A percentile compares a stretch with the other conserved stretches of the same genome.
phyloP scores from a whole-genome alignment of 2,113 vertebrate genomes.

The Polypterus senegalus region DNA sequence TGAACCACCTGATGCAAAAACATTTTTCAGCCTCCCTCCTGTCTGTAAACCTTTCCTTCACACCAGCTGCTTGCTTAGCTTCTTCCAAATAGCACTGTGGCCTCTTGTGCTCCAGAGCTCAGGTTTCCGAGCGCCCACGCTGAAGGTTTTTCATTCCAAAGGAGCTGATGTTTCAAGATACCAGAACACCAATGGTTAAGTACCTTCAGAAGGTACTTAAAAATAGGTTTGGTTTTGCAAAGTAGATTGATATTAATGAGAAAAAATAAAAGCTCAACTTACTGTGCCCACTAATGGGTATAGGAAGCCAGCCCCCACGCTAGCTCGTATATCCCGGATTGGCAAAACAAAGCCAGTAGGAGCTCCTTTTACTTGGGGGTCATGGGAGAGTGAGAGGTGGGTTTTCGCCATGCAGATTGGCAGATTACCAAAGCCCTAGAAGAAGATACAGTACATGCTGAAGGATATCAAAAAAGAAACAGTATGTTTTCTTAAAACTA shows the following conservation, averaged over 20 bases:
- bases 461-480: background rate
- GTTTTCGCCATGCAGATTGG: constrained; percentile 98
- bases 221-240: background rate
- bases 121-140: too few species aligned
- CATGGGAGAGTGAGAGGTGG: constrained; percentile 86
- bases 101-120: too few species aligned
- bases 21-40: too few species aligned
- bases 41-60: too few species aligned
- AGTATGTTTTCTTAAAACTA: background rate
- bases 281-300: constrained; percentile 88
- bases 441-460: background rate
- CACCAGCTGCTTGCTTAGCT: too few species aligned
- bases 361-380: constrained; percentile 85
- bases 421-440: constrained; percentile 77
- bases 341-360: constrained; percentile 80
- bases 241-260: background rate
- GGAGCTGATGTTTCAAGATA: too few species aligned
- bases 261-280: constrained; percentile 22
- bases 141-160: too few species aligned
- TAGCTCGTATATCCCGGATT: constrained; percentile 86
- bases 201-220: too few species aligned
- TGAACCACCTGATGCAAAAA: too few species aligned
- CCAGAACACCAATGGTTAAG: too few species aligned
- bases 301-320: constrained; percentile 88
- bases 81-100: too few species aligned